These are phyloP conservation scores for Pseudois nayaur DNA, from an alignment of 2,113 vertebrate genomes.

Conservation along the genomic window DNA sequence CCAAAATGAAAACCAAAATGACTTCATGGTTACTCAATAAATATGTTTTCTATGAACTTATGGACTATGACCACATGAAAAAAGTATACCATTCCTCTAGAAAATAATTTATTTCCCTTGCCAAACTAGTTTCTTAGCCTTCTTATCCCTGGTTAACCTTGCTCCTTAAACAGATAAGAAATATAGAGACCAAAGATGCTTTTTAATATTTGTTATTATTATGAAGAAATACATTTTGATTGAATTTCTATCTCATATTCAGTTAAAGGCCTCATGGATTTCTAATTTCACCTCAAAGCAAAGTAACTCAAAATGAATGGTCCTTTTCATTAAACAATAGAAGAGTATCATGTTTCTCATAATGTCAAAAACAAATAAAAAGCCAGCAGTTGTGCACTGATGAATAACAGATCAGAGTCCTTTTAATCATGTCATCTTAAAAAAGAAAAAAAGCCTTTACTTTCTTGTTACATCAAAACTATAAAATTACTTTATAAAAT, in stretches of 20 bases:
- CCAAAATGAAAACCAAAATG: not conserved
- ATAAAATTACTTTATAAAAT: constrained; percentile 62
- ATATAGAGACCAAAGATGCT: not conserved
- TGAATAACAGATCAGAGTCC: constrained; percentile 29
- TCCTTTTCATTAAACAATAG: constrained; percentile 41
- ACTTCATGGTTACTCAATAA: not conserved
- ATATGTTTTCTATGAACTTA: not conserved
- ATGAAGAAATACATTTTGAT: not conserved
- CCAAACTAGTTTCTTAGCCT: not conserved
- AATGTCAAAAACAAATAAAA: constrained; percentile 49
- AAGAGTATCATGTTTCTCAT: constrained; percentile 31
- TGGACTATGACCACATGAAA: not conserved
- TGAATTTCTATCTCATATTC: constrained; percentile 14
- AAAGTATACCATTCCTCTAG: not conserved
- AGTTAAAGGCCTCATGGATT: constrained; percentile 1
- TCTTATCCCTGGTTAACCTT: not conserved
- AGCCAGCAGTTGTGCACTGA: constrained; percentile 13
- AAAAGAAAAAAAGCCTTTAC: constrained; percentile 29
- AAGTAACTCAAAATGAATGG: constrained; percentile 23
- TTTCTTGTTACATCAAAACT: constrained; percentile 56
- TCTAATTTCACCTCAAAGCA: constrained; percentile 38
- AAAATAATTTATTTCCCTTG: not conserved
- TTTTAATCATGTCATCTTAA: constrained; percentile 54
- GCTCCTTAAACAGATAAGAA: not conserved
- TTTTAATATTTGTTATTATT: not conserved